Conservation (phyloP, 2,797 vertebrate species). For the Rhincodon typus region DNA sequence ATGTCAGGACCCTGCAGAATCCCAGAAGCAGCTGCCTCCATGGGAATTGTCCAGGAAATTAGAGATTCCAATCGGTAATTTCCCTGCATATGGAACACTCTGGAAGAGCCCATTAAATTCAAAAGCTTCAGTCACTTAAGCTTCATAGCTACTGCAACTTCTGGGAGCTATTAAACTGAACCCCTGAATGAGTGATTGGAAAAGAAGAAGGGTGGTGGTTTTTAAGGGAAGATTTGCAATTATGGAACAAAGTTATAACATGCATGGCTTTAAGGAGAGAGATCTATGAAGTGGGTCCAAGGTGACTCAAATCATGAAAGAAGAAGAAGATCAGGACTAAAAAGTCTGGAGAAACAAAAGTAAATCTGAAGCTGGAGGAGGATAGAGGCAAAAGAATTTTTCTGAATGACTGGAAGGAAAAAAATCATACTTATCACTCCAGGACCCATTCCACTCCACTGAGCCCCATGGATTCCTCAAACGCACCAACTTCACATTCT, state of each 20-base stretch:
- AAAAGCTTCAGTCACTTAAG: too few species aligned
- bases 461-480: slow-evolving; percentile 38
- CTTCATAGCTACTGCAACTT: too few species aligned
- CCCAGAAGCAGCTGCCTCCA: too few species aligned
- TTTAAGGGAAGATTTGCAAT: neutral
- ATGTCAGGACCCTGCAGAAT: too few species aligned
- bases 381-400: neutral
- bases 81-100: too few species aligned
- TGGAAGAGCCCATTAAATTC: too few species aligned
- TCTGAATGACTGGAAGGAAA: neutral
- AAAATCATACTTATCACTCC: slow-evolving; percentile 35
- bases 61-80: too few species aligned
- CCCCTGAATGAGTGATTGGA: neutral
- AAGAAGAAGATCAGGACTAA: neutral
- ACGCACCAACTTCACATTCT: slow-evolving; percentile 27
- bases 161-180: too few species aligned
- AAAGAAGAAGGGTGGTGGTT: neutral
- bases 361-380: neutral
- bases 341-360: neutral
- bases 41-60: too few species aligned
- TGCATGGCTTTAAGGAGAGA: neutral
- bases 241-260: neutral
- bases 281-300: neutral
- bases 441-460: slow-evolving; percentile 37
- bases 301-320: neutral